A percentile compares a stretch with the other conserved stretches of the same genome.
Evolutionary conservation across 2,888 invertebrate genomes (phyloP).

Genomic region (Argynnis bischoffii): DNA sequence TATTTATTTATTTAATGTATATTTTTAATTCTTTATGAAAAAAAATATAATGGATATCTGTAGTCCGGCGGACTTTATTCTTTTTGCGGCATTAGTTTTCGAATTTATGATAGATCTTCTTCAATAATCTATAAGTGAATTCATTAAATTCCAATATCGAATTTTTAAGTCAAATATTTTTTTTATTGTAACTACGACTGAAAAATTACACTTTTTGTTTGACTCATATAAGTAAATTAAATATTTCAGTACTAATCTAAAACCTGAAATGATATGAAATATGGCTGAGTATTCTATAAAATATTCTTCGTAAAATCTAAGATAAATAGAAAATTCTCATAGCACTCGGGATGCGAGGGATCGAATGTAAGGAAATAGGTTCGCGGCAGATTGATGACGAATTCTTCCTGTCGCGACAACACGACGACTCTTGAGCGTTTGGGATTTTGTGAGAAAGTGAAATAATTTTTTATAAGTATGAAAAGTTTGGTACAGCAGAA

Average conservation of each 20-base stretch:
- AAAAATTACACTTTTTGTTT: neutral
- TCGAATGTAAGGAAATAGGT: slow-evolving; percentile 64
- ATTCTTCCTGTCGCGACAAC: slow-evolving; percentile 71
- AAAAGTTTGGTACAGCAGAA: no score
- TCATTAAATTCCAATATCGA: no score
- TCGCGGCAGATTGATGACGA: slow-evolving; percentile 66
- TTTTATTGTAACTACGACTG: no score
- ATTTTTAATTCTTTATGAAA: no score
- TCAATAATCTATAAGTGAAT: no score
- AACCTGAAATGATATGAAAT: neutral
- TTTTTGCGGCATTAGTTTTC: no score
- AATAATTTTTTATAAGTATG: no score
- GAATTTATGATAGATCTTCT: no score
- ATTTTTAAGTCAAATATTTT: no score
- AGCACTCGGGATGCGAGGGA: slow-evolving; percentile 48
- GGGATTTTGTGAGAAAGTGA: slow-evolving; percentile 23
- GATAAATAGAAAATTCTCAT: slow-evolving; percentile 23
- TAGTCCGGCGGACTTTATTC: no score
- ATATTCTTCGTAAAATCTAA: slow-evolving; percentile 3
- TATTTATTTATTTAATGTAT: no score
- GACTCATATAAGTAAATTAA: neutral
- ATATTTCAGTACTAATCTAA: neutral
- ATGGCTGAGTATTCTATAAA: slow-evolving; percentile 9
- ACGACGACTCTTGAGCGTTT: slow-evolving; percentile 48
- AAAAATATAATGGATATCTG: no score